Evolutionary conservation across 2,113 vertebrate species (phyloP).

Genomic region (Ibidorhyncha struthersii): DNA sequence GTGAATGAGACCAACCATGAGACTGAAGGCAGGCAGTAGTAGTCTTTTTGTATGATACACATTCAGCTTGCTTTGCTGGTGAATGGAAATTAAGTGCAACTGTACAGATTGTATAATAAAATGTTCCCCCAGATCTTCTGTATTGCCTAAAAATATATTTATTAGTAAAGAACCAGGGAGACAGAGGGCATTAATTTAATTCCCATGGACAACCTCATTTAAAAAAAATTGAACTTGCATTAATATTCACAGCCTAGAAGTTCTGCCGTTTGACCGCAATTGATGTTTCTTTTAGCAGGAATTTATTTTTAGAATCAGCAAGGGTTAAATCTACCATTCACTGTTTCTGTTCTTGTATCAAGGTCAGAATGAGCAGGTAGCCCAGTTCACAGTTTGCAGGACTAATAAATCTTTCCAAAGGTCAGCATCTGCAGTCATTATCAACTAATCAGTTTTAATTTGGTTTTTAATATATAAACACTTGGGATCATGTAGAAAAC

Average conservation of each 20-base stretch:
- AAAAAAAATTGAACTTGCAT: background rate
- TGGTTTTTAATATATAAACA: constrained; percentile 68
- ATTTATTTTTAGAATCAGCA: constrained; percentile 41
- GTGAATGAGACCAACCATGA: background rate
- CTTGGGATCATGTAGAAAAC: constrained; percentile 57
- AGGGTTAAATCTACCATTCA: constrained; percentile 64
- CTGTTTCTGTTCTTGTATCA: constrained; percentile 66
- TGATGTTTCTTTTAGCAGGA: background rate
- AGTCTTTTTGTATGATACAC: background rate
- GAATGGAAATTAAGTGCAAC: background rate
- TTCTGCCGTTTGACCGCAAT: background rate
- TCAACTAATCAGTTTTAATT: constrained; percentile 69
- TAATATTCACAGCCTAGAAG: background rate
- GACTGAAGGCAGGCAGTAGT: background rate
- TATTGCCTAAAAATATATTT: background rate
- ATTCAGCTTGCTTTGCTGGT: background rate
- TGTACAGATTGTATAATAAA: background rate
- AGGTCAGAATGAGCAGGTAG: constrained; percentile 58
- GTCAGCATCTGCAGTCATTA: constrained; percentile 67
- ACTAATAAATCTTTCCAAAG: constrained; percentile 70
- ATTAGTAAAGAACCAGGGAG: background rate
- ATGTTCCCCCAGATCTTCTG: background rate
- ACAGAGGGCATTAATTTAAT: background rate
- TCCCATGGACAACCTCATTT: background rate
- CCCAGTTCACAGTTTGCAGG: constrained; percentile 58